A percentile compares a stretch with the other conserved stretches of the same genome.
Evolutionary conservation across 1,140 invertebrate genomes (phyloP).

Genomic region (Bombus haemorrhoidalis): DNA sequence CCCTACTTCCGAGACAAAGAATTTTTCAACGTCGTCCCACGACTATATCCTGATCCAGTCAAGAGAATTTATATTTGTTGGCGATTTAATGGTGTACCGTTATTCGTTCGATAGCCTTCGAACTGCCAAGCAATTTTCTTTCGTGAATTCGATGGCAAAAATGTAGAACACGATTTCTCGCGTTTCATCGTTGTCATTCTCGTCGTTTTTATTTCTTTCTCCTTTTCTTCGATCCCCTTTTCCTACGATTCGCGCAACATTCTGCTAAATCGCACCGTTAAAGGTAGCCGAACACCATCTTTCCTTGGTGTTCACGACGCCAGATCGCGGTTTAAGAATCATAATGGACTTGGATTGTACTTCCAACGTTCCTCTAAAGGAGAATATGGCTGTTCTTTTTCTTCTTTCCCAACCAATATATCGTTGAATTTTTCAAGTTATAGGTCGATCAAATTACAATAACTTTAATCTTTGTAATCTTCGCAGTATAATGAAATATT

Average conservation of each 20-base stretch:
- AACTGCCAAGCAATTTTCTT: conserved; percentile 9
- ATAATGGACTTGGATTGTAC: neutral
- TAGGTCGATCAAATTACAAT: too few species aligned
- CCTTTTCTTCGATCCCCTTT: too few species aligned
- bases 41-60: neutral
- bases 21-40: neutral
- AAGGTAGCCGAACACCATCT: neutral
- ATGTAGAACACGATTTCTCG: conserved; percentile 15
- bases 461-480: too few species aligned
- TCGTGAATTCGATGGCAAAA: neutral
- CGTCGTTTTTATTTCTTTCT: neutral
- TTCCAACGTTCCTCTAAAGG: neutral
- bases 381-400: neutral
- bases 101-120: conserved; percentile 5
- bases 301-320: neutral
- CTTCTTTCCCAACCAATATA: neutral
- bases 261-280: conserved; percentile 28
- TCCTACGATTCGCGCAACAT: neutral
- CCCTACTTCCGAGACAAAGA: neutral
- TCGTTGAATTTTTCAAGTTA: neutral
- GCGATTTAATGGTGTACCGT: neutral
- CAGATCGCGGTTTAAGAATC: conserved; percentile 5
- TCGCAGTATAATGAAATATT: too few species aligned
- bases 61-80: conserved; percentile 9
- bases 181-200: neutral